Conservation (phyloP, 2,888 invertebrate genomes). For the Volucella bombylans region DNA sequence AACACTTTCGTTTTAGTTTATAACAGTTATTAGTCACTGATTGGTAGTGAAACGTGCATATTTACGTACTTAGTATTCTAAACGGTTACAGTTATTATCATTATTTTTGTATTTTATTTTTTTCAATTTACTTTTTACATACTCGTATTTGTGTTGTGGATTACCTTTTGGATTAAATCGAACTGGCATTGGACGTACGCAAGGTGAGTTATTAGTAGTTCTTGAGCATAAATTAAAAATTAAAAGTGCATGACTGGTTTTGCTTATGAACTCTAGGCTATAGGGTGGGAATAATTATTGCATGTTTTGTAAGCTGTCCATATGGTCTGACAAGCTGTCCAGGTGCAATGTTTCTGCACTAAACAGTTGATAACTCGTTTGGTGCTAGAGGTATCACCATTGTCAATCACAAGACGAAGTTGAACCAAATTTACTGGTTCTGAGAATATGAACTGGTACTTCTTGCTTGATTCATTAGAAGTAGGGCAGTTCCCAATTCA, state of each 20-base stretch:
- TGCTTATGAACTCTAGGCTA: background rate
- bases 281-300: no score
- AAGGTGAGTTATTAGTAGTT: conserved; percentile 60
- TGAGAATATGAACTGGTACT: no score
- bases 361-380: no score
- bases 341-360: no score
- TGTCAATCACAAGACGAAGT: no score
- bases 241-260: background rate
- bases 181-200: conserved; percentile 58
- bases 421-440: no score
- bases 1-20: conserved; percentile 31
- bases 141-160: conserved; percentile 42
- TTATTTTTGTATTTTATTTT: conserved; percentile 13
- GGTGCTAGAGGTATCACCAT: no score
- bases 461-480: no score
- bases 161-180: conserved; percentile 23
- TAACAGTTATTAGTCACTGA: conserved; percentile 59
- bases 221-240: background rate
- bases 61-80: conserved; percentile 64
- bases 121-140: background rate
- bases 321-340: no score
- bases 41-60: conserved; percentile 24
- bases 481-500: no score
- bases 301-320: no score
- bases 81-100: conserved; percentile 23